Evolutionary conservation across 2,113 vertebrate species (phyloP).

Genomic region (Platycercus adscitus): DNA sequence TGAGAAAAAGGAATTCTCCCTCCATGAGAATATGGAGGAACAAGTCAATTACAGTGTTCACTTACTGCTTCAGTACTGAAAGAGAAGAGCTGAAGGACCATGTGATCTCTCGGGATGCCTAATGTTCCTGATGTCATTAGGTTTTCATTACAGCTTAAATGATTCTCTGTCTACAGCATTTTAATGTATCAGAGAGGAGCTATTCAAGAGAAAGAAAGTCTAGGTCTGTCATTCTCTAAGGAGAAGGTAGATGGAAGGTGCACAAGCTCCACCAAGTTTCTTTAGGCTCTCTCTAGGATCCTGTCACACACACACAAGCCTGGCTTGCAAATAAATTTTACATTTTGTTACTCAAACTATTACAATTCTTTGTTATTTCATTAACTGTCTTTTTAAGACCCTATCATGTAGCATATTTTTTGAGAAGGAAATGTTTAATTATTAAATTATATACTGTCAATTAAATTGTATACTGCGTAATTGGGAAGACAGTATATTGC

Average conservation of each 20-base stretch:
- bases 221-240: not conserved
- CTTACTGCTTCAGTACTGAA: not conserved
- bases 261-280: not conserved
- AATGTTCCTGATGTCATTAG: not conserved
- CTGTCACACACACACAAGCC: not conserved
- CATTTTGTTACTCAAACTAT: not conserved
- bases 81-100: not conserved
- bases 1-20: not conserved
- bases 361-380: not conserved
- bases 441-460: not conserved
- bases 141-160: not conserved
- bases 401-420: not conserved
- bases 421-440: not conserved
- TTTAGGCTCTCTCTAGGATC: not conserved
- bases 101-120: rapidly evolving
- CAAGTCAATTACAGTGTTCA: not conserved
- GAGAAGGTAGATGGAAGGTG: not conserved
- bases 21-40: not conserved
- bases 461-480: not conserved
- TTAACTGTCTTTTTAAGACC: not conserved
- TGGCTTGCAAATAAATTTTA: not conserved
- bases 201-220: not conserved
- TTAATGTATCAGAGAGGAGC: not conserved
- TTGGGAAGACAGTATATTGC: not conserved
- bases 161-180: not conserved